A percentile compares a stretch with the other conserved stretches of the same genome.
These are phyloP conservation scores for Cyclargus thomasi DNA, from an alignment of 1,140 invertebrate genomes.

Conservation along the genomic window DNA sequence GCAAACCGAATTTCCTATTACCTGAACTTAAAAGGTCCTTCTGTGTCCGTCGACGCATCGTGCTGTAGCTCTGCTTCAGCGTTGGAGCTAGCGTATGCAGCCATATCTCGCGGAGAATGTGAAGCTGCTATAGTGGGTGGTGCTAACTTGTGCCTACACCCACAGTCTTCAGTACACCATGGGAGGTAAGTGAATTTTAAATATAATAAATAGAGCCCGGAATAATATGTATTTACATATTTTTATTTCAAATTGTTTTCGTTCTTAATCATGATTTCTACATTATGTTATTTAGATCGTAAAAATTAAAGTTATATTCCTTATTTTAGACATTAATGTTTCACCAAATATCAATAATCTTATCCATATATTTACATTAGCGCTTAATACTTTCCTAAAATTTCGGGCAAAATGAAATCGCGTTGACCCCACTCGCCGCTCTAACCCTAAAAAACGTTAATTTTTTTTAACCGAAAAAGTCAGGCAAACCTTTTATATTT, in stretches of 20 bases:
- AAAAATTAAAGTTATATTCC: no score
- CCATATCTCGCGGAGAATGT: slow-evolving; percentile 85
- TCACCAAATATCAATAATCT: no score
- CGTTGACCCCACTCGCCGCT: no score
- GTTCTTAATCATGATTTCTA: background rate
- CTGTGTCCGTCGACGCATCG: slow-evolving; percentile 90
- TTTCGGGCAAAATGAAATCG: no score
- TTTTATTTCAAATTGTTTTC: background rate
- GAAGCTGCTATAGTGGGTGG: slow-evolving; percentile 93
- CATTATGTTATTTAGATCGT: no score
- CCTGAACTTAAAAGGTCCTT: slow-evolving; percentile 84
- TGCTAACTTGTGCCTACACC: slow-evolving; percentile 88
- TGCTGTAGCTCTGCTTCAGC: slow-evolving; percentile 93
- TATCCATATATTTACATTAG: no score
- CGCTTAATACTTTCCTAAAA: no score
- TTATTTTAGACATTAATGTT: no score
- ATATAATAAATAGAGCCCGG: background rate
- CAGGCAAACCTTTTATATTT: no score
- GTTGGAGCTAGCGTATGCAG: slow-evolving; percentile 86
- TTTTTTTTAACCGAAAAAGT: no score
- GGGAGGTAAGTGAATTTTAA: slow-evolving; percentile 59
- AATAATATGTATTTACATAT: no score
- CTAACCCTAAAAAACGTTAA: background rate
- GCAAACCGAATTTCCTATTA: slow-evolving; percentile 91
- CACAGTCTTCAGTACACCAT: slow-evolving; percentile 90